Conservation (phyloP, 2,797 vertebrate species). For the Rhynchonycteris naso region DNA sequence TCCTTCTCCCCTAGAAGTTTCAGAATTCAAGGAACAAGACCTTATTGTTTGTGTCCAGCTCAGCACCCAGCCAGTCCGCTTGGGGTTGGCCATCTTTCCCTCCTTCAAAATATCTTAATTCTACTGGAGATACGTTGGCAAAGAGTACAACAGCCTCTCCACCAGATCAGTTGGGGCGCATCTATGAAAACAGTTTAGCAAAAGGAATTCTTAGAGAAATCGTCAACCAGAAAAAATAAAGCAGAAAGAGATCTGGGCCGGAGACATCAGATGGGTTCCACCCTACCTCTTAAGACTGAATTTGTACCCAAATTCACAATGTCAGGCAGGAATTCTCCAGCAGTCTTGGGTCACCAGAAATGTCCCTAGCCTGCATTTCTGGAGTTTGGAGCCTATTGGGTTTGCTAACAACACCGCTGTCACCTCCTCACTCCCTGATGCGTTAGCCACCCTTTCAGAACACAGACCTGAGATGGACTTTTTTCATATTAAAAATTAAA, state of each 20-base stretch:
- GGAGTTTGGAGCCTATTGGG: neutral
- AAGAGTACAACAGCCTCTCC: neutral
- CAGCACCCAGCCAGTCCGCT: neutral
- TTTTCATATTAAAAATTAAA: conserved; percentile 52
- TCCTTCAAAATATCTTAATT: neutral
- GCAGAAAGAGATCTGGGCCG: neutral
- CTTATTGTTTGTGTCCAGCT: neutral
- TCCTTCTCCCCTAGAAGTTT: neutral
- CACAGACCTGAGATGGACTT: neutral
- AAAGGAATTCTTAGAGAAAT: conserved; percentile 41
- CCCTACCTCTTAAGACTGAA: neutral
- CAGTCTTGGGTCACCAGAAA: neutral
- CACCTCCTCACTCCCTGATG: neutral
- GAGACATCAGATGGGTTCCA: neutral
- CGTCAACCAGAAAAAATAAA: conserved; percentile 15
- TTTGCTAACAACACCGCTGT: neutral
- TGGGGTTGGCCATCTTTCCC: neutral
- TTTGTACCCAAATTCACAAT: neutral
- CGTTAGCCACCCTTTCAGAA: neutral
- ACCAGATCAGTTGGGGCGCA: neutral
- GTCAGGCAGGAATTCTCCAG: neutral
- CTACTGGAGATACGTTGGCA: neutral
- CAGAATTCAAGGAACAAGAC: neutral
- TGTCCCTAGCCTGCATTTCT: neutral
- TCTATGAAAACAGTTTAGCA: conserved; percentile 38